Evolutionary conservation across 2,113 vertebrate genomes (phyloP).

Genomic region (rabbit (Oryctolagus cuniculus)): mOryCun1.1 NC_091438.1:65137501-65138000

Average conservation of each 20-base stretch:
- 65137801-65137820: neutral
- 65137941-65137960: neutral
- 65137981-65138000: neutral
- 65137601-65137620: neutral
- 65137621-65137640: neutral
- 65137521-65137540: neutral
- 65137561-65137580: neutral
- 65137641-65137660: neutral
- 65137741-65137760: neutral
- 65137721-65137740: neutral
- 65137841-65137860: neutral
- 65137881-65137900: neutral
- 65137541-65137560: conserved; percentile 5
- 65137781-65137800: too few relatives aligned
- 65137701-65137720: neutral
- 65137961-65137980: neutral
- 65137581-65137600: neutral
- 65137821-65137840: neutral
- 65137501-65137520: neutral
- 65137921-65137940: neutral
- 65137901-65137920: neutral
- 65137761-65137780: too few relatives aligned
- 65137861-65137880: neutral
- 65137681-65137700: neutral
- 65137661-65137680: neutral